Percentiles rank a stretch among this genome's conserved stretches.
These are phyloP conservation scores for Bos indicus DNA, from an alignment of 2,113 vertebrate species.

Conservation along the genomic window DNA sequence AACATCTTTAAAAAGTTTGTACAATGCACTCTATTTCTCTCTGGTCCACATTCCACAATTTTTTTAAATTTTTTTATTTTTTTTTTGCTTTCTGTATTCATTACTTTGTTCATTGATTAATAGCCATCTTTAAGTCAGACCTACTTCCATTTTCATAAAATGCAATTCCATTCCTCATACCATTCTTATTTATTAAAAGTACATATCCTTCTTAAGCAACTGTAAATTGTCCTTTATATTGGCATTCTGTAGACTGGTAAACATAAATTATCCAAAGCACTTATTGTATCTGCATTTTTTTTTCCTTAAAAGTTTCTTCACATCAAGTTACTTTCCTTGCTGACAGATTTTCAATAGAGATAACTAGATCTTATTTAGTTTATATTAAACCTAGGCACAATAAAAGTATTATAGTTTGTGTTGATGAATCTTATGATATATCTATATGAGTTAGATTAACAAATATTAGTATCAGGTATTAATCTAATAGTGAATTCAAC, in stretches of 20 bases:
- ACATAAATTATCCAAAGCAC: not conserved
- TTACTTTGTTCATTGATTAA: not conserved
- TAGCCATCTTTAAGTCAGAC: not conserved
- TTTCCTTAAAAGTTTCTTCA: not conserved
- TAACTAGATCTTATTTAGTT: not conserved
- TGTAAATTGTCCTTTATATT: not conserved
- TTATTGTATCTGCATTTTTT: not conserved
- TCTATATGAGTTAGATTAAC: not conserved
- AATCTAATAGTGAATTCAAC: not conserved
- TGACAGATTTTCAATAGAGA: not conserved
- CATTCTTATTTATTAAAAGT: not conserved
- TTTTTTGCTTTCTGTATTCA: not conserved
- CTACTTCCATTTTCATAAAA: not conserved
- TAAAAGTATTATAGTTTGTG: not conserved
- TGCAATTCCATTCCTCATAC: not conserved
- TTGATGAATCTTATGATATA: too few relatives aligned
- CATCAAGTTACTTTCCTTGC: not conserved
- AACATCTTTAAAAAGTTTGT: not conserved
- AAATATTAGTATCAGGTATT: not conserved
- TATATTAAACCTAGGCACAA: not conserved
- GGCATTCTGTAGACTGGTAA: not conserved
- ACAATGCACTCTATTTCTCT: not conserved
- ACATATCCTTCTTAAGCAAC: not conserved
- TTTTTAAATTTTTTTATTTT: not conserved
- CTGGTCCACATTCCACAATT: not conserved